Base-by-base conservation (phyloP, 2,888 invertebrate genomes). In the Pachliopta kotzebuea region DNA sequence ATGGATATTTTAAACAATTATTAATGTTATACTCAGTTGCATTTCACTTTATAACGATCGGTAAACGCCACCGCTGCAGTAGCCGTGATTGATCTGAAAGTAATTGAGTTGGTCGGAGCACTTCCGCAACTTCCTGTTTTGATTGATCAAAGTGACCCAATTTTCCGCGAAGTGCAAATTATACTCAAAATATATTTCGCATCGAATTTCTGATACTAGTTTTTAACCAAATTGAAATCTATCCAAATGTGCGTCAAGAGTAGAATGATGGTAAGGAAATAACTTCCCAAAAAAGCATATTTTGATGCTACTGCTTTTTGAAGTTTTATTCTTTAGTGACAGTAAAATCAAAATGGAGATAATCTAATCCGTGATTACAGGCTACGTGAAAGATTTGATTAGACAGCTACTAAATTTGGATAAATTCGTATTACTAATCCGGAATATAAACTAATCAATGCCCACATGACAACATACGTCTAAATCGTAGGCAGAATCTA, bases 1-100 rank as follows among this genome's bases (percentile, higher is more conserved):
- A n/a, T n/a, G n/a, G 11, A 45, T n/a, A 45, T 45, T n/a, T 45
- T 7, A n/a, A 45, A n/a, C 7, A n/a, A 45, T 45, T 18, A 45
- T 45, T n/a, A 17, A 42, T 42, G 17, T 14, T 45, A 45, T 45
- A 45, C n/a, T 45, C 18, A 50, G 59, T 37, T 50, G 49, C 20
- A 21, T 31, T 31, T 52, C 18, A 23, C 29, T 17, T 29, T 20
- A 26, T 18, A 52, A n/a, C 6, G 21, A 18, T 20, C 21, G 50
- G 56, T 21, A 56, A 62, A 56, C 11, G 62, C 49, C n/a, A 31
- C 8, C 45, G 21, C 37, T 50, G 21, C 31, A 9, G 37, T 18
- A 31, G 56, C 62, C 7, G 50, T 62, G 56, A 62, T 62, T 61
- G 61, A 61, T 61, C 55, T 61, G 21, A 61, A 61, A 61, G 31